Conservation (phyloP, 2,797 vertebrate genomes). For the Diplodus sargus region DNA sequence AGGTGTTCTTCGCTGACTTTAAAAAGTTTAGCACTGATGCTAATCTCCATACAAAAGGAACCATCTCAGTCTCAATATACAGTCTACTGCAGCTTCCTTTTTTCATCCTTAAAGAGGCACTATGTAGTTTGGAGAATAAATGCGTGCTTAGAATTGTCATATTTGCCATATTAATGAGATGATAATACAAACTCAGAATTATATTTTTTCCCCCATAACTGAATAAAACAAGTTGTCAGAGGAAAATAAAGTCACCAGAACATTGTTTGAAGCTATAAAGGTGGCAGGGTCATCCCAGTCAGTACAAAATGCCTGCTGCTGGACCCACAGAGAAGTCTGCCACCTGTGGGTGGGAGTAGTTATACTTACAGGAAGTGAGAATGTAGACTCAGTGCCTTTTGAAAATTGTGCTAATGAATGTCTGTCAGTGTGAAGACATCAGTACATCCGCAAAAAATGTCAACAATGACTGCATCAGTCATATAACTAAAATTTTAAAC, state of each 20-base stretch:
- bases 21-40: not conserved
- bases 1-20: not conserved
- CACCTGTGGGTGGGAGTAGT: rapidly evolving
- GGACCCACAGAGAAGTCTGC: too few species aligned
- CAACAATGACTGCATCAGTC: not conserved
- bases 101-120: not conserved
- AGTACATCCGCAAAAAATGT: not conserved
- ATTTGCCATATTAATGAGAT: too few species aligned
- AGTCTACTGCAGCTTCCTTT: not conserved
- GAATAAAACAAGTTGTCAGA: too few species aligned
- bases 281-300: not conserved
- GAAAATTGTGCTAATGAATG: not conserved
- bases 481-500: not conserved
- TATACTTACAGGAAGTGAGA: conserved; percentile 2
- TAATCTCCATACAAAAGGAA: not conserved
- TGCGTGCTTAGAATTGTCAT: too few species aligned
- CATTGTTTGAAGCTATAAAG: too few species aligned
- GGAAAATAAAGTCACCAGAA: too few species aligned
- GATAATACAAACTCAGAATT: too few species aligned
- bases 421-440: not conserved
- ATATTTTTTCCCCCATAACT: too few species aligned
- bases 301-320: too few species aligned
- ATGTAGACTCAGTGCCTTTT: not conserved
- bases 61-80: not conserved
- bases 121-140: too few species aligned